Evolutionary conservation across 1,140 invertebrate genomes (phyloP).

Genomic region (Nasonia vitripennis): DNA sequence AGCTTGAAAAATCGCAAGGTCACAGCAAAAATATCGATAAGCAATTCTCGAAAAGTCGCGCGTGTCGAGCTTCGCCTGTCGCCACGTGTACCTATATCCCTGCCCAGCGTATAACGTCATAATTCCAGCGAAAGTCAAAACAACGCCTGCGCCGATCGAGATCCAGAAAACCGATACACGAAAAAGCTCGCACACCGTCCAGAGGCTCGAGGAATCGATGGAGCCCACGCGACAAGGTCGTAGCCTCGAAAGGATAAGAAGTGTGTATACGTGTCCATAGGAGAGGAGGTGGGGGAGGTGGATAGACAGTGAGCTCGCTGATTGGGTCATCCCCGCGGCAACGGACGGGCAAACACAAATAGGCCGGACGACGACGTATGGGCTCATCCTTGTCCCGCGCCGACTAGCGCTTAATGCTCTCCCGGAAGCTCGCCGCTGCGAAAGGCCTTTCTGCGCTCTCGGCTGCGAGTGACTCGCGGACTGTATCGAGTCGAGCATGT

Average conservation of each 20-base stretch:
- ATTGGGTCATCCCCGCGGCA: constrained; percentile 73
- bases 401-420: not conserved
- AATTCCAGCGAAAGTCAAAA: too few species aligned
- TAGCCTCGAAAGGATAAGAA: not conserved
- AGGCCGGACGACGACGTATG: constrained; percentile 14
- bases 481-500: not conserved
- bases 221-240: not conserved
- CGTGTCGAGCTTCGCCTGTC: not conserved
- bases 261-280: too few species aligned
- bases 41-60: constrained; percentile 20
- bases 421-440: not conserved
- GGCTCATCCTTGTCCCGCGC: not conserved
- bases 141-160: too few species aligned
- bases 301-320: constrained; percentile 42
- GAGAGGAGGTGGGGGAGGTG: not conserved
- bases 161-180: not conserved
- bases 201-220: not conserved
- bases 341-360: constrained; percentile 71
- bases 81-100: constrained; percentile 6
- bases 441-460: not conserved
- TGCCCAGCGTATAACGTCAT: too few species aligned
- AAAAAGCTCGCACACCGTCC: not conserved
- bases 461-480: not conserved
- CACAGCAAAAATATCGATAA: constrained; percentile 27
- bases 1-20: not conserved